Evolutionary conservation across 2,797 vertebrate species (phyloP).

Genomic region (Gastrophryne carolinensis): DNA sequence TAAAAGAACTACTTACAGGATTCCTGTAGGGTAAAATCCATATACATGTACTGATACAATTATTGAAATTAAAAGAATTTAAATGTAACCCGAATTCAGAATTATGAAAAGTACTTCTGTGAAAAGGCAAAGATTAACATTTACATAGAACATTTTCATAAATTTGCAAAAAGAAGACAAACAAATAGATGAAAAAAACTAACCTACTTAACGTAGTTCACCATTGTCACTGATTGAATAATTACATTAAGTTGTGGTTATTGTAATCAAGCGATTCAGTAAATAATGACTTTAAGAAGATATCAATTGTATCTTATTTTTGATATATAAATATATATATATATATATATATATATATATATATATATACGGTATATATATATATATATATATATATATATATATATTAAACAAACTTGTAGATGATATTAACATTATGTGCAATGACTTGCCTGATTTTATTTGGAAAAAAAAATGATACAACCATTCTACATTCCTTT

Average conservation of each 20-base stretch:
- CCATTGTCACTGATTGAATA: neutral
- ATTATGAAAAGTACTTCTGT: slow-evolving; percentile 72
- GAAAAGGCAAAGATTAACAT: slow-evolving; percentile 63
- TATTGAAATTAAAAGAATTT: slow-evolving; percentile 76
- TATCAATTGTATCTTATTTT: too few species aligned
- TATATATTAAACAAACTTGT: slow-evolving; percentile 68
- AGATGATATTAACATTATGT: slow-evolving; percentile 62
- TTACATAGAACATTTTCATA: slow-evolving; percentile 60
- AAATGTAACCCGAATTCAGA: slow-evolving; percentile 74
- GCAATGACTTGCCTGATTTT: slow-evolving; percentile 67
- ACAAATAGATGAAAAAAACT: slow-evolving; percentile 52
- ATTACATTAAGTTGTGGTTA: neutral
- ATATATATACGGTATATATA: too few species aligned
- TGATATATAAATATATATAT: too few species aligned
- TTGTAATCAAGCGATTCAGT: too few species aligned
- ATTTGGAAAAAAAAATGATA: slow-evolving; percentile 60
- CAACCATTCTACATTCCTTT: slow-evolving; percentile 59
- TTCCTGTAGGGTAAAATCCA: slow-evolving; percentile 89
- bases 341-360: too few species aligned
- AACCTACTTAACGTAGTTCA: slow-evolving; percentile 42
- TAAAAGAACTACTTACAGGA: slow-evolving; percentile 65
- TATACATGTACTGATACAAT: slow-evolving; percentile 84
- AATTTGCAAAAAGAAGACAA: slow-evolving; percentile 37
- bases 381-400: too few species aligned
- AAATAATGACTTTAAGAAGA: too few species aligned